These are phyloP conservation scores for Palythoa heliodiscus DNA, from an alignment of 92 coral and sea anemone genomes.

Conservation along the genomic window DNA sequence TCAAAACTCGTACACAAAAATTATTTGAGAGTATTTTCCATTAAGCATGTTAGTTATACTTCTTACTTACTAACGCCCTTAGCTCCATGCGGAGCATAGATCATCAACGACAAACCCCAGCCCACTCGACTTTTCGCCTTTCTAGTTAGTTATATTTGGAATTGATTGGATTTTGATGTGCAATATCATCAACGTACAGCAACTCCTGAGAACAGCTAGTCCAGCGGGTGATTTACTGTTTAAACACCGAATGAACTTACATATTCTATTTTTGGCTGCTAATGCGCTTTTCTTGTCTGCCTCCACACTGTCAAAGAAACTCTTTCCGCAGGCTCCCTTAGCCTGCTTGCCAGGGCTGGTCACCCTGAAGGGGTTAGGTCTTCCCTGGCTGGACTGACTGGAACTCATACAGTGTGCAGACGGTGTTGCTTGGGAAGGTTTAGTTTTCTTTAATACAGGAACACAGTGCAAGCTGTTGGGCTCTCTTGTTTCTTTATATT, in stretches of 20 bases:
- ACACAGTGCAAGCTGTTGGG: not conserved
- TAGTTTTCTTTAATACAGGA: constrained; percentile 43
- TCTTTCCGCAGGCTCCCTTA: constrained; percentile 65
- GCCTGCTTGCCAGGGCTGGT: constrained; percentile 61
- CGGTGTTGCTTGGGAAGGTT: constrained; percentile 54
- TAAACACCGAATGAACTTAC: constrained; percentile 46
- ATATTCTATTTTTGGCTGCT: constrained; percentile 55
- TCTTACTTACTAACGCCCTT: too few relatives aligned
- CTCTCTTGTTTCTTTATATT: constrained; percentile 3
- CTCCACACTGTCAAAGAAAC: constrained; percentile 94
- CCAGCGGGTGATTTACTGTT: not conserved
- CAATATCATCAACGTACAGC: not conserved
- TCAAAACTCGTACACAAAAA: too few relatives aligned
- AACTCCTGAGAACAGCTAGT: not conserved
- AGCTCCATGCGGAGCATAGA: too few relatives aligned
- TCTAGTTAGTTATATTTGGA: too few relatives aligned
- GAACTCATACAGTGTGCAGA: constrained; percentile 51
- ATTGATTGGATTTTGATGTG: too few relatives aligned
- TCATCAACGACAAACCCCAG: too few relatives aligned
- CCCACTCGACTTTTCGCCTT: too few relatives aligned
- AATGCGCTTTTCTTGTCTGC: constrained; percentile 77
- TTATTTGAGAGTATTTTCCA: too few relatives aligned
- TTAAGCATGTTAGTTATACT: too few relatives aligned
- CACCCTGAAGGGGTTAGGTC: constrained; percentile 91
- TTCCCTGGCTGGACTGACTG: constrained; percentile 72